phyloP scores from a whole-genome alignment of 2,888 invertebrate species.

The Drosophila recens region DNA sequence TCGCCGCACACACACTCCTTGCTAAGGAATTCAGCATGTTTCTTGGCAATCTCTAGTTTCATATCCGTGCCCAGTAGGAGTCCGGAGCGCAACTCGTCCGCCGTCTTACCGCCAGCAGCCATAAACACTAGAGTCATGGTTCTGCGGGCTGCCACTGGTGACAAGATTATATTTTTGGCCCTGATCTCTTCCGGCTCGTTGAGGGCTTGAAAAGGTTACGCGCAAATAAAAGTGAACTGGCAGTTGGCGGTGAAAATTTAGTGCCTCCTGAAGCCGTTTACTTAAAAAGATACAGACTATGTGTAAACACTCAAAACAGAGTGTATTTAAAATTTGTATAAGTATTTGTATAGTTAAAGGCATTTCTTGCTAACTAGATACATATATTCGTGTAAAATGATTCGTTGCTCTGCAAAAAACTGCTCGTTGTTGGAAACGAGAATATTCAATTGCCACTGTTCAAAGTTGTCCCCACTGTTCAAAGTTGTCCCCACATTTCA shows the following conservation, averaged over 20 bases:
- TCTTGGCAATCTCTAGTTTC: conserved; percentile 55
- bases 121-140: conserved; percentile 90
- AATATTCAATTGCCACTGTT: not conserved
- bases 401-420: too few species aligned
- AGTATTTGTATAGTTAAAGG: not conserved
- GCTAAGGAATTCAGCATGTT: conserved; percentile 58
- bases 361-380: too few species aligned
- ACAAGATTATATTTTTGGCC: conserved; percentile 43
- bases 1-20: conserved; percentile 55
- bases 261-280: conserved; percentile 54
- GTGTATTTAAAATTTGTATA: not conserved
- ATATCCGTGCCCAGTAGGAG: conserved; percentile 52
- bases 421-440: not conserved
- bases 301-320: not conserved
- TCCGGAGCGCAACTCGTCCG: conserved; percentile 55
- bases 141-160: conserved; percentile 87
- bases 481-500: conserved; percentile 27
- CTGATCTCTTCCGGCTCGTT: conserved; percentile 27
- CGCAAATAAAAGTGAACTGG: conserved; percentile 52
- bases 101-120: conserved; percentile 87
- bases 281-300: conserved; percentile 3
- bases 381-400: too few species aligned
- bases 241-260: conserved; percentile 31
- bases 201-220: conserved; percentile 53
- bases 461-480: too few species aligned